These are phyloP conservation scores for Nasonovia ribisnigri DNA, from an alignment of 2,888 invertebrate genomes.

Conservation along the genomic window DNA sequence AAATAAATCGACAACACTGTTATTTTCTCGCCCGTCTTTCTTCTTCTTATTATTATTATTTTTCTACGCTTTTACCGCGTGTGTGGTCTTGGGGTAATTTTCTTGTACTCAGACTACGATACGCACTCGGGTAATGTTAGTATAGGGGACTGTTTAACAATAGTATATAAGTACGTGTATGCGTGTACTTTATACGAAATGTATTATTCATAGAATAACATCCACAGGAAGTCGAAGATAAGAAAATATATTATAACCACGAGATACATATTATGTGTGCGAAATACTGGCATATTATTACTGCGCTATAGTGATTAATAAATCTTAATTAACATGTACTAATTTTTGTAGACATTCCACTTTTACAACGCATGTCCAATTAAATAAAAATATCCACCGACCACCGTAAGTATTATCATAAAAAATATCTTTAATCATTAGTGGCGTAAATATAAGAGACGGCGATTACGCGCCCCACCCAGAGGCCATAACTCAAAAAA, in stretches of 20 bases:
- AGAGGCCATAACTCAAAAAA: neutral
- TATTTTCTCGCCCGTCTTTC: conserved; percentile 33
- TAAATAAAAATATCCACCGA: neutral
- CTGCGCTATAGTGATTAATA: neutral
- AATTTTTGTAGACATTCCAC: neutral
- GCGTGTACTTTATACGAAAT: neutral
- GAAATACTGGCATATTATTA: neutral
- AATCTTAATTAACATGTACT: neutral
- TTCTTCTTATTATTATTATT: neutral
- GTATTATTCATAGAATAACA: conserved; percentile 25
- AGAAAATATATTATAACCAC: conserved; percentile 20
- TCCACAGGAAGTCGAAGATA: conserved; percentile 33
- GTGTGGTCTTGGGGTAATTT: conserved; percentile 64
- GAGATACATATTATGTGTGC: neutral
- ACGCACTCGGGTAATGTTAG: conserved; percentile 12
- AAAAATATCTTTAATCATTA: neutral
- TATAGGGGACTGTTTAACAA: conserved; percentile 35
- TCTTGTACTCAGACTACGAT: neutral
- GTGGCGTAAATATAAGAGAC: neutral
- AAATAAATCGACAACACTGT: neutral
- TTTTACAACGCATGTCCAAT: neutral
- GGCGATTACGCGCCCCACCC: neutral
- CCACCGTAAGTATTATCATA: neutral
- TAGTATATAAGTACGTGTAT: neutral
- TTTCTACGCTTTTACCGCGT: conserved; percentile 1